Percentiles rank a stretch among this genome's conserved stretches.
These are phyloP conservation scores for Chiloscyllium plagiosum DNA, from an alignment of 2,113 vertebrate genomes.

Conservation along the genomic window DNA sequence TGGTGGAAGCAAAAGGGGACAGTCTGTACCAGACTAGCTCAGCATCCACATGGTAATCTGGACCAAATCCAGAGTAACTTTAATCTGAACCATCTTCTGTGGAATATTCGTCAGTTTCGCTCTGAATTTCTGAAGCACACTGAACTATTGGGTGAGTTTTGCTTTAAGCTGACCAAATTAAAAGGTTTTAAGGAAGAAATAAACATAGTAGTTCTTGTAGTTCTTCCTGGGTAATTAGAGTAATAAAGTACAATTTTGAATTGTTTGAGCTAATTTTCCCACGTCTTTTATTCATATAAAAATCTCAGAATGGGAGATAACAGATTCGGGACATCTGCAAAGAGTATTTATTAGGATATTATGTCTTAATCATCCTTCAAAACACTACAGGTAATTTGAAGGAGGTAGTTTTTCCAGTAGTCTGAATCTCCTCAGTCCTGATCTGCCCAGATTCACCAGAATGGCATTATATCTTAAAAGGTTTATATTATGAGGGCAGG, in stretches of 20 bases:
- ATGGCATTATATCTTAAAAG: not conserved
- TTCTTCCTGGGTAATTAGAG: not conserved
- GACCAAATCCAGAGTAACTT: not conserved
- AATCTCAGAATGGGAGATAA: not conserved
- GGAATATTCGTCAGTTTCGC: not conserved
- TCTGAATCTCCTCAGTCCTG: not conserved
- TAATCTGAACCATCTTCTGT: not conserved
- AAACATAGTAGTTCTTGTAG: not conserved
- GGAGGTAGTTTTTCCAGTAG: not conserved
- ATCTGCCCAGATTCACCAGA: not conserved
- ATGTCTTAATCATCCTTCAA: conserved; percentile 7
- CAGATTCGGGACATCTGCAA: not conserved
- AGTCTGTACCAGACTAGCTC: not conserved
- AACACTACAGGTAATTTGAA: not conserved
- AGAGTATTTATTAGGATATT: not conserved
- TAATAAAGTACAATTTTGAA: not conserved
- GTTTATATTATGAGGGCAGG: not conserved
- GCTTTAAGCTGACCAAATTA: not conserved
- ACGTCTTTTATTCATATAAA: not conserved
- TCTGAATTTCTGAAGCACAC: not conserved
- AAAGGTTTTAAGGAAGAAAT: not conserved
- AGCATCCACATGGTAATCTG: too few relatives aligned
- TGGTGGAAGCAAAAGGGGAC: not conserved
- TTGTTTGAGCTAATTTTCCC: not conserved
- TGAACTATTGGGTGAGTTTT: not conserved